Percentiles rank a stretch among this genome's conserved stretches.
phyloP scores from a whole-genome alignment of 2,888 invertebrate species.

The Patella depressa region DNA sequence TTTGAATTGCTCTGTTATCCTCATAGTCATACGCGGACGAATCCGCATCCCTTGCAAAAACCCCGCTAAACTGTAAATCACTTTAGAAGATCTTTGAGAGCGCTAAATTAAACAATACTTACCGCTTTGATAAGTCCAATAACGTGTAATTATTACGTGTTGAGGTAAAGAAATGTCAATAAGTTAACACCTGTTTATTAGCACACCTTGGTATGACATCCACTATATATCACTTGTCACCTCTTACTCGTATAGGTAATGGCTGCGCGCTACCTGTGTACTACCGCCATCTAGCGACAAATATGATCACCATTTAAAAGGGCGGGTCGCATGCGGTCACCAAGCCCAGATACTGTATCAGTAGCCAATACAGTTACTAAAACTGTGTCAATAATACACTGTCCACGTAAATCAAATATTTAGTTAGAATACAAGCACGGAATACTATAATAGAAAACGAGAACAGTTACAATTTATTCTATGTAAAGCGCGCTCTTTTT shows the following conservation, averaged over 20 bases:
- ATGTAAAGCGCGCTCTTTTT: not conserved
- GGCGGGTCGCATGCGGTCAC: not conserved
- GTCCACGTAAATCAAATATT: conserved; percentile 2
- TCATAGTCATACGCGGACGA: too few relatives aligned
- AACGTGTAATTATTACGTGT: not conserved
- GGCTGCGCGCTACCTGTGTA: not conserved
- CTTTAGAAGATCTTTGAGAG: not conserved
- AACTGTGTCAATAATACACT: not conserved
- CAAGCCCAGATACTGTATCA: not conserved
- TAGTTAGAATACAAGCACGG: not conserved
- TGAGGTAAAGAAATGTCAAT: not conserved
- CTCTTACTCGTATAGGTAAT: not conserved
- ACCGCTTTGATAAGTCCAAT: not conserved
- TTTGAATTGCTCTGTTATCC: too few relatives aligned
- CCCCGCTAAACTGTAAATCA: not conserved
- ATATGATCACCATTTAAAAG: conserved; percentile 6
- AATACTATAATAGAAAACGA: not conserved
- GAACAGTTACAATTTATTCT: not conserved
- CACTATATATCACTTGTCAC: not conserved
- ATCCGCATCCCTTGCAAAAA: too few relatives aligned
- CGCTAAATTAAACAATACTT: not conserved
- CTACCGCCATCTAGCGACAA: conserved; percentile 1
- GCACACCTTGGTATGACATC: not conserved
- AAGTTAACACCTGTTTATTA: conserved; percentile 8
- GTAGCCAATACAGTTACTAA: too few relatives aligned